A percentile compares a stretch with the other conserved stretches of the same genome.
These are phyloP conservation scores for Amiota communis DNA, from an alignment of 2,888 invertebrate genomes.

Conservation along the genomic window DNA sequence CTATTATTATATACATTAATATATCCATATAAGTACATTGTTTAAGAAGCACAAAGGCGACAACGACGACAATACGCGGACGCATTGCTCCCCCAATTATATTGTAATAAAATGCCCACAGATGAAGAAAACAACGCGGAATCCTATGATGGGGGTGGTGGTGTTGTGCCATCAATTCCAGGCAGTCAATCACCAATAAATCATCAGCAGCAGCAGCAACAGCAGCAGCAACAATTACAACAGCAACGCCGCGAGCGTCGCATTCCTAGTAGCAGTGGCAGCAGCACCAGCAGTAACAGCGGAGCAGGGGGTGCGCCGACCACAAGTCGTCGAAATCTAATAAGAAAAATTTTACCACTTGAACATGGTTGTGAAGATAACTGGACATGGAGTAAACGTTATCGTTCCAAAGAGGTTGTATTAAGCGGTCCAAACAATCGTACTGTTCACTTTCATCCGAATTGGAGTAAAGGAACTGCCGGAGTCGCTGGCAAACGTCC, in stretches of 20 bases:
- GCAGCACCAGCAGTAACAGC: conserved; percentile 7
- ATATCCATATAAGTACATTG: not conserved
- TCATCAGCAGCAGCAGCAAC: too few species aligned
- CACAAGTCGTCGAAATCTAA: not conserved
- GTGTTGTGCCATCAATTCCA: not conserved
- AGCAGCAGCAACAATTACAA: too few species aligned
- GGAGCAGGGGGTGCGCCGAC: not conserved
- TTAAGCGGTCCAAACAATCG: conserved; percentile 75
- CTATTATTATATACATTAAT: too few species aligned
- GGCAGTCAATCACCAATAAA: not conserved
- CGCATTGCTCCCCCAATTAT: too few species aligned
- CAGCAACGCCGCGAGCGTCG: not conserved
- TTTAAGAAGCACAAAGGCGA: not conserved
- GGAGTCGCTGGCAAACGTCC: conserved; percentile 80
- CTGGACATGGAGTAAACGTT: conserved; percentile 80
- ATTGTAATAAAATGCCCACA: conserved; percentile 39
- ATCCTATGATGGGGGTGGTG: not conserved
- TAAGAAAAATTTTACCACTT: conserved; percentile 52
- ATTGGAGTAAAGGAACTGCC: conserved; percentile 84
- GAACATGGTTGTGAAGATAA: conserved; percentile 77
- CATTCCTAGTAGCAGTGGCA: conserved; percentile 27
- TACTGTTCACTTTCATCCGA: conserved; percentile 83
- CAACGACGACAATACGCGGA: too few species aligned
- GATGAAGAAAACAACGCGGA: conserved; percentile 43
- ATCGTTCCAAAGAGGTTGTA: conserved; percentile 76